Evolutionary conservation across 2,113 vertebrate species (phyloP), one percentile per base, ranked within the genome.

Genomic region (Coregonus clupeaformis): DNA sequence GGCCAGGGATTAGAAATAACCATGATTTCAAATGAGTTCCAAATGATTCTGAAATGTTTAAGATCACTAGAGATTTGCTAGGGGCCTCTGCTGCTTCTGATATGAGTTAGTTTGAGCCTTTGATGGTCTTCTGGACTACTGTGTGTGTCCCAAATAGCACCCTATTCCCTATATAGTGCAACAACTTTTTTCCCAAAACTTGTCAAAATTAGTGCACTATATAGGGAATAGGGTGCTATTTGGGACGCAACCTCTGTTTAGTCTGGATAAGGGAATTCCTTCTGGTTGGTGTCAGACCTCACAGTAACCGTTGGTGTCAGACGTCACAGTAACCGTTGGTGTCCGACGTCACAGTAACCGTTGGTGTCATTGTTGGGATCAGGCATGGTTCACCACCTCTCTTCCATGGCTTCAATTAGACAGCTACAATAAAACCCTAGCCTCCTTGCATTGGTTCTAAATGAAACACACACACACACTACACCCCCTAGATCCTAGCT

Each of bases 371-470:
- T 89, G 88, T 85, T 89, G 75, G 88, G 86, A 88, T 89, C 67
- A 29, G 73, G 36, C 9, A 42, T 42, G 84, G 79, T 85, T 85
- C 82, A 84, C 79, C 90, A 90, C 36, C 86, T 85, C 82, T 85
- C 79, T 90, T 90, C 36, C 86, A 90, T 86, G 88, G 85, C 87
- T 85, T 77, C 83, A 91, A 90, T 91, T 77, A 84, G 89, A 90
- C 89, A 90, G 86, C 11, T 84, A 89, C 84, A 89, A 89, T 89
- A 88, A 65, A 86, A 7, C 7, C 36, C 36, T 42, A 16, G 14
- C 12, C 16, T 4, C 16, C 49, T 52, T 18, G 12, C 49, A 4
- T 52, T 62, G 36, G 36, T 42, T 11, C 2, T 42, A 42, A 42
- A 11, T 42, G 9, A 42, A 42, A 42, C 36, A 11, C 2, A 42